Evolutionary conservation across 2,888 invertebrate species (phyloP), one percentile per base, ranked within the genome.

Genomic region (Formica aserva): DNA sequence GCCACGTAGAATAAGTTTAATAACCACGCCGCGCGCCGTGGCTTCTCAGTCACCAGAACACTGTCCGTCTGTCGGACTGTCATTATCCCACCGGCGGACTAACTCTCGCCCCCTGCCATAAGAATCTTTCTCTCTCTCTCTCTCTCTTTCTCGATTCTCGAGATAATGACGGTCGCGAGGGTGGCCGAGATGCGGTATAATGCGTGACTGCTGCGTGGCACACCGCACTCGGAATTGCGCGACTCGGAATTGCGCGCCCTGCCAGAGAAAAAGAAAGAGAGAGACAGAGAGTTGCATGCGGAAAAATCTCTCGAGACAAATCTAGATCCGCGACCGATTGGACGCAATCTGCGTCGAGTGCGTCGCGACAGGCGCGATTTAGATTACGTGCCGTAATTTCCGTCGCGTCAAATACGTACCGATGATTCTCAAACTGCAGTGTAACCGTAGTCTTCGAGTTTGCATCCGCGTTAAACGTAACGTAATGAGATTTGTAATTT

Each of bases 141-240:
- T 63, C 52, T 65, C 62, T 57, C 82, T 85, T 78, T 83, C 87
- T 88, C 84, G 45, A 55, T 76, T 22, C 83, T 81, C 83, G 84
- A 84, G 89, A 90, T 92, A 92, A 93, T 92, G 91, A 92, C 90
- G 88, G 89, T 91, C 91, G 90, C 89, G 90, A 90, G 90, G 92
- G 92, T 89, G 92, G 89, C 85, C 90, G 85, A 80, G 85, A 77
- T 76, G 84, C 84, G 55, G 82, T 85, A 82, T 86, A 85, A 89
- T 85, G 85, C 90, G 87, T 86, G 85, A 85, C 85, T 86, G 82
- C 87, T 84, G 87, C 87, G 82, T 87, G 80, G 76, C 74, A 76
- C 66, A 76, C 72, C 78, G 83, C 74, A 66, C 26, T 45, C 22
- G 78, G 83, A 85, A 87, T 83, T 83, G 76, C 87, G 67, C 76